A percentile compares a stretch with the other conserved stretches of the same genome.
phyloP scores from a whole-genome alignment of 2,113 vertebrate species.

The Amblyopsis rosae region DNA sequence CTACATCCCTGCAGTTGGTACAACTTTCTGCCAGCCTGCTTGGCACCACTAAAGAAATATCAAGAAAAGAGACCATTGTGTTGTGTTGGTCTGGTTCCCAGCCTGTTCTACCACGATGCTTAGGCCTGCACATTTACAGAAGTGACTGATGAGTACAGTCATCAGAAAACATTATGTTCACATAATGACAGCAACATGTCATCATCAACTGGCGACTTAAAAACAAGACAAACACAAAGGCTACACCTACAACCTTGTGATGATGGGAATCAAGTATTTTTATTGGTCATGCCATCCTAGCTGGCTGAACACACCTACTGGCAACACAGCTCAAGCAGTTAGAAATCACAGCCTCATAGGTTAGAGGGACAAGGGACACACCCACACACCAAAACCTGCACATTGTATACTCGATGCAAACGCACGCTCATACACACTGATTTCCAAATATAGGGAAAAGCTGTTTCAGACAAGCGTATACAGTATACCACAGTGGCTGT shows the following conservation, averaged over 20 bases:
- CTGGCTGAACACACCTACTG: slow-evolving; percentile 11
- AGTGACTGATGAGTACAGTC: too few species aligned
- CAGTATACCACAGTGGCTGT: slow-evolving; percentile 21
- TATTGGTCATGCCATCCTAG: slow-evolving; percentile 68
- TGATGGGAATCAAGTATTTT: slow-evolving; percentile 55
- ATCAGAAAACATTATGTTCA: too few species aligned
- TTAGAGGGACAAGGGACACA: slow-evolving; percentile 35
- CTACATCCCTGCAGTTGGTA: slow-evolving; percentile 24
- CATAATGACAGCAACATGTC: too few species aligned
- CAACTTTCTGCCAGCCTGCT: not conserved
- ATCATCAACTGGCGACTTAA: too few species aligned
- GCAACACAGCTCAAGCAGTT: slow-evolving; percentile 31
- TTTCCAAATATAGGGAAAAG: slow-evolving; percentile 29
- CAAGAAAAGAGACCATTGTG: slow-evolving; percentile 1
- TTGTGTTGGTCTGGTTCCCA: not conserved
- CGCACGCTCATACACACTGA: slow-evolving; percentile 19
- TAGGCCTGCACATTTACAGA: too few species aligned
- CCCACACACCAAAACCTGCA: slow-evolving; percentile 20
- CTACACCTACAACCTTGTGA: not conserved
- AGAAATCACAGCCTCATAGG: slow-evolving; percentile 60
- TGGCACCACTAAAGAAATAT: slow-evolving; percentile 7
- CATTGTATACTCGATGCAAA: not conserved
- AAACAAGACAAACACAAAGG: slow-evolving; percentile 6
- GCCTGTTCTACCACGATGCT: too few species aligned
- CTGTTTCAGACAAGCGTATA: slow-evolving; percentile 22